Evolutionary conservation across 1,140 invertebrate genomes (phyloP), one percentile per base, ranked within the genome.

Genomic region (Nixonia krombeini): DNA sequence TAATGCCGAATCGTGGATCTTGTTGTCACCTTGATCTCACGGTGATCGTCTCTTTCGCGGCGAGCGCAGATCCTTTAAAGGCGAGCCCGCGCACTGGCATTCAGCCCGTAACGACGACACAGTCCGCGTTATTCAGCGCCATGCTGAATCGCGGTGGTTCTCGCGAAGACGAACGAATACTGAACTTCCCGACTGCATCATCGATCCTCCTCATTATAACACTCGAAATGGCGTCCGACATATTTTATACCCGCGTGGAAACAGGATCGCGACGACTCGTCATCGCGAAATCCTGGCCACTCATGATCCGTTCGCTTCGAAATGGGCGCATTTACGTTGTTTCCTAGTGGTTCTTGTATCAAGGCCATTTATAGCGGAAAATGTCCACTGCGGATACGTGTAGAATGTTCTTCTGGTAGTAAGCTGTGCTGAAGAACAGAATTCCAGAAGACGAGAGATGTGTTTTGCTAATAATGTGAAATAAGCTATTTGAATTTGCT

Each of bases 1-100:
- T 74, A 71, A 75, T 73, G 59, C 71, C 68, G 59, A 73, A 75
- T 75, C 71, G 61, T 67, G 65, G 47, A 71, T 71, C 70, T 69
- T 66, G 62, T 75, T 76, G 75, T 75, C 73, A 72, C 73, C 71
- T 76, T 73, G 73, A 73, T 74, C 68, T 67, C 68, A 63, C 44
- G 58, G 25, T 52, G 37, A 66, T 33, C 47, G 41, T 55, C 66
- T 50, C 45, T 52, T 49, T 42, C 53, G 65, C 51, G 55, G 44
- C 42, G 17, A 29, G 21, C 8, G 13, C 29, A 16, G 9, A 26
- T 47, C 55, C 44, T 50, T 68, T 49, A 70, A 63, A 62, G 63
- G 68, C 46, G 45, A 70, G 17, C 25, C 50, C 28, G 33, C 6
- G 15, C 47, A 29, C 10, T 33, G 23, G 21, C 44, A 33, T 47